phyloP scores from a whole-genome alignment of 1,140 invertebrate genomes.

The Monochamus saltuarius region DNA sequence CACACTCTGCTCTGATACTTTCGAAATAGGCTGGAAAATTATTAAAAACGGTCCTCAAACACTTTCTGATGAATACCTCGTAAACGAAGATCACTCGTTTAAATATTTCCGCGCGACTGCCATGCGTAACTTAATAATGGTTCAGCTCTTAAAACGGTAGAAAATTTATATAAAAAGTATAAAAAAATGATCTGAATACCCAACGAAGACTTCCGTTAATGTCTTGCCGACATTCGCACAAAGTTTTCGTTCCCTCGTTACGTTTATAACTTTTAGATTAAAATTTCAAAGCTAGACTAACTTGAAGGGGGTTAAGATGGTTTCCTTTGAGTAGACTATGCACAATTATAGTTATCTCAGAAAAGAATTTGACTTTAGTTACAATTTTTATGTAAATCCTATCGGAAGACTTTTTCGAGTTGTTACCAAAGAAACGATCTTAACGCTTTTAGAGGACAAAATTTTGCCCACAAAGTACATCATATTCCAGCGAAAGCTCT shows the following conservation, averaged over 20 bases:
- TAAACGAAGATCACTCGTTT: too few relatives aligned
- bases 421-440: too few relatives aligned
- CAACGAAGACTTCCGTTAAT: background rate
- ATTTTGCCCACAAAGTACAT: too few relatives aligned
- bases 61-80: too few relatives aligned
- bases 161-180: conserved; percentile 26
- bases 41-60: too few relatives aligned
- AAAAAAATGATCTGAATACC: conserved; percentile 16
- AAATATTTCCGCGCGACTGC: too few relatives aligned
- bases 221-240: conserved; percentile 4
- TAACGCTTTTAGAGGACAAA: too few relatives aligned
- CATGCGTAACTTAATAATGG: background rate
- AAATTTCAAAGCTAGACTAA: background rate
- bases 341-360: conserved; percentile 9
- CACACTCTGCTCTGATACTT: too few relatives aligned
- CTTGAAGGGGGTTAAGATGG: background rate
- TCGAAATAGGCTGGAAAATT: too few relatives aligned
- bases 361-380: background rate
- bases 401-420: too few relatives aligned
- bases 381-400: background rate
- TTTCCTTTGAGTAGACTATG: conserved; percentile 7
- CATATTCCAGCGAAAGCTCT: too few relatives aligned
- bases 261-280: background rate
- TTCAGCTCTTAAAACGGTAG: conserved; percentile 11
- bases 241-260: background rate